phyloP scores from a whole-genome alignment of 2,888 invertebrate species.

The Agonopterix alstromeriana region DNA sequence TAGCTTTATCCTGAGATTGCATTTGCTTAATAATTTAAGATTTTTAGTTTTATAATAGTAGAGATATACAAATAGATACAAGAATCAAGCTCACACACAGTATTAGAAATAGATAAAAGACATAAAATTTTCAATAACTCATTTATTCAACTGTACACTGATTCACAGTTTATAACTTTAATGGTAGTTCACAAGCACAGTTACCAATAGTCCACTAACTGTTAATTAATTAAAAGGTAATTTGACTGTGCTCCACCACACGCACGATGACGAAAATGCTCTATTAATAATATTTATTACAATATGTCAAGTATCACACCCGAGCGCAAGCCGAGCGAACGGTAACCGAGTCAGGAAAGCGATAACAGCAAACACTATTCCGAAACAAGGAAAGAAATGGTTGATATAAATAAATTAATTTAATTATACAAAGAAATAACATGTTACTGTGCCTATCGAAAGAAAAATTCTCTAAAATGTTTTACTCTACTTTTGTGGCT shows the following conservation, averaged over 20 bases:
- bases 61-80: no score
- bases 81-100: no score
- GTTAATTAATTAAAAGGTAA: slow-evolving; percentile 24
- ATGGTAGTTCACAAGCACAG: slow-evolving; percentile 66
- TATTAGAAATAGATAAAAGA: slow-evolving; percentile 12
- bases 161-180: slow-evolving; percentile 52
- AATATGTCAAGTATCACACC: slow-evolving; percentile 16
- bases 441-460: slow-evolving; percentile 69
- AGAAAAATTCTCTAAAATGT: slow-evolving; percentile 65
- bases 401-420: slow-evolving; percentile 66
- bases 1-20: no score
- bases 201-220: slow-evolving; percentile 21
- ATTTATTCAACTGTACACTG: slow-evolving; percentile 75
- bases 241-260: slow-evolving; percentile 45
- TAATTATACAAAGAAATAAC: slow-evolving; percentile 65
- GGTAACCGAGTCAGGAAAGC: slow-evolving; percentile 37
- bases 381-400: slow-evolving; percentile 36
- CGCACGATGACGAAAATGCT: slow-evolving; percentile 37
- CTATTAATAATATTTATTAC: slow-evolving; percentile 28
- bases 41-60: no score
- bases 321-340: slow-evolving; percentile 14
- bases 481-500: slow-evolving; percentile 68
- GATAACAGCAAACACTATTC: slow-evolving; percentile 27
- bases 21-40: no score
- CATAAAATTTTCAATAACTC: slow-evolving; percentile 50